A percentile compares a stretch with the other conserved stretches of the same genome.
phyloP scores from a whole-genome alignment of 2,888 invertebrate genomes.

The Aelia acuminata region DNA sequence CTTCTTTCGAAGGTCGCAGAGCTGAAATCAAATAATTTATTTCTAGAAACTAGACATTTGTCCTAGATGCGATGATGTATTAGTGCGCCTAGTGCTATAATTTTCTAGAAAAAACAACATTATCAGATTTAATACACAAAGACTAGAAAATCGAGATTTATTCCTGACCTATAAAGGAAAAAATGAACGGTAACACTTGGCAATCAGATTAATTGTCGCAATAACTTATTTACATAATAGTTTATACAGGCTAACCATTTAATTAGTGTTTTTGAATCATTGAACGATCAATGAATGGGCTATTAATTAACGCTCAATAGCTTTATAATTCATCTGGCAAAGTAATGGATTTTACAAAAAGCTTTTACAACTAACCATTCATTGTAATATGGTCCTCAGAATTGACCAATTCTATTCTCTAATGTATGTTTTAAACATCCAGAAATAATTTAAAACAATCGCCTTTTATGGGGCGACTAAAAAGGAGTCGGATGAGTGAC shows the following conservation, averaged over 20 bases:
- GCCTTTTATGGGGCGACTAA: too few species aligned
- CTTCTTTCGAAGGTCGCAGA: background rate
- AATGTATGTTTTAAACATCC: too few species aligned
- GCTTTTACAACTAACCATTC: background rate
- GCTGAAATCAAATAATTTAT: background rate
- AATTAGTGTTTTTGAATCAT: background rate
- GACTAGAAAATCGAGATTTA: background rate
- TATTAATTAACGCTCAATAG: background rate
- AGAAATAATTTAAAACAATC: too few species aligned
- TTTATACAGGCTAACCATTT: background rate
- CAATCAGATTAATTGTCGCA: background rate
- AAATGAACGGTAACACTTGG: background rate
- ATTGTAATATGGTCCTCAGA: too few species aligned
- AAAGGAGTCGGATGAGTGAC: too few species aligned
- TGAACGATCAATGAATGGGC: too few species aligned
- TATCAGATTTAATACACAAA: background rate
- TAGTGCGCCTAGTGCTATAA: background rate
- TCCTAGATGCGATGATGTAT: background rate
- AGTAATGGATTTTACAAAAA: background rate
- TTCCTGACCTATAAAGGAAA: background rate
- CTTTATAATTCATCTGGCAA: background rate
- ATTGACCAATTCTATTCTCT: too few species aligned
- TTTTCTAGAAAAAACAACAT: background rate
- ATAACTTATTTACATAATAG: background rate
- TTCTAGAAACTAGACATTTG: background rate